These are phyloP conservation scores for Rhodeus uyekii DNA, from an alignment of 2,797 vertebrate genomes.

Conservation along the genomic window DNA sequence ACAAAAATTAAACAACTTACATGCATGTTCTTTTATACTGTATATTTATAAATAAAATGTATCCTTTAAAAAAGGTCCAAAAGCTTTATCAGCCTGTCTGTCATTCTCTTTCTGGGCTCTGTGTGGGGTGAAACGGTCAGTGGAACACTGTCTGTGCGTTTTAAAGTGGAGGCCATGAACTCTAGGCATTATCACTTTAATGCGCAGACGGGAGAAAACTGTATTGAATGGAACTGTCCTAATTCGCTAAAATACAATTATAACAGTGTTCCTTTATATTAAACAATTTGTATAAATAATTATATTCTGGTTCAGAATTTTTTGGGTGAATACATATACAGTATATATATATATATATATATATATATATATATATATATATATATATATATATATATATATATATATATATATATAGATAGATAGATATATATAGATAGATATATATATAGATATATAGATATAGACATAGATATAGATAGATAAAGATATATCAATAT, in stretches of 20 bases:
- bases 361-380: too few relatives aligned
- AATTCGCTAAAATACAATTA: conserved; percentile 29
- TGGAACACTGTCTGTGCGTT: conserved; percentile 18
- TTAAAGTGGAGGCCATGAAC: conserved; percentile 37
- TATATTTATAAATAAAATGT: background rate
- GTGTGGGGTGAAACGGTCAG: conserved; percentile 55
- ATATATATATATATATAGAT: too few relatives aligned
- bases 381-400: too few relatives aligned
- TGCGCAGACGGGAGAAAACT: conserved; percentile 31
- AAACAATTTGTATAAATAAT: background rate
- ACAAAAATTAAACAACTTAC: background rate
- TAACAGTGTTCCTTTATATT: background rate
- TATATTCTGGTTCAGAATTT: background rate
- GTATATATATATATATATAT: too few relatives aligned
- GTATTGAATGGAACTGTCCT: conserved; percentile 29
- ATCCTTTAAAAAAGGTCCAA: background rate
- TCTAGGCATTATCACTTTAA: conserved; percentile 55
- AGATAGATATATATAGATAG: too few relatives aligned
- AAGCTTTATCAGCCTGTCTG: background rate
- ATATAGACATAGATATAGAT: too few relatives aligned
- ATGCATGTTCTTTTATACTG: background rate
- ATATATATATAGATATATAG: too few relatives aligned
- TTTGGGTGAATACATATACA: too few relatives aligned
- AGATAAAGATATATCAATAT: too few relatives aligned
- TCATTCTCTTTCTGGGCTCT: background rate